Evolutionary conservation across 2,888 invertebrate genomes (phyloP), one percentile per base, ranked within the genome.

Genomic region (Dermolepida albohirtum): DNA sequence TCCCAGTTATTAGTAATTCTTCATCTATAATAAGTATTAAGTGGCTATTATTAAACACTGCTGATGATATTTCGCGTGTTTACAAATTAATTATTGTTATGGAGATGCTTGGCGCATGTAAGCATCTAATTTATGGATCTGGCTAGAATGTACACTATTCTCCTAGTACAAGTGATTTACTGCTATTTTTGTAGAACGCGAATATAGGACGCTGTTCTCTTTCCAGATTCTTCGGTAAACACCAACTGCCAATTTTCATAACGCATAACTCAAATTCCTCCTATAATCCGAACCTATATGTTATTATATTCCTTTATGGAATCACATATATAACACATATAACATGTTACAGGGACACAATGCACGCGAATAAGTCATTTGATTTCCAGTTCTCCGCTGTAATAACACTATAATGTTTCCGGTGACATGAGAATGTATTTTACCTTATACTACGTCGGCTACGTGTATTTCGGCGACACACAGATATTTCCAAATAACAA

Each of bases 311-410:
- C 39, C 54, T 10, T 12, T 54, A 40, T 16, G 40, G 14, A 40
- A 16, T 39, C 54, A 34, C 34, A 29, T 52, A 12, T 39, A 40
- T 34, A 34, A 34, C 34, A 34, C 34, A 34, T 34, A 34, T 34
- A 47, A 14, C 12, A 47, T 40, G 11, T 55, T 16, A 16, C n/a
- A 27, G 44, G 27, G 44, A 59, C 44, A 44, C 27, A 59, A 44
- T 44, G 44, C 59, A 59, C 59, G 59, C 59, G 59, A 59, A 59
- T 44, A 59, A 44, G 59, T 59, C 59, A 44, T 59, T 59, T 44
- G 44, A 59, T 29, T 59, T 59, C 59, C 59, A 59, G 44, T 59
- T 59, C 14, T 11, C 27, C 44, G 29, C 43, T 59, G 44, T 59
- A 59, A 59, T 59, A 44, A 59, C 44, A 22, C 47, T 10, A 44